phyloP scores from a whole-genome alignment of 2,113 vertebrate genomes.

The Paramisgurnus dabryanus region DNA sequence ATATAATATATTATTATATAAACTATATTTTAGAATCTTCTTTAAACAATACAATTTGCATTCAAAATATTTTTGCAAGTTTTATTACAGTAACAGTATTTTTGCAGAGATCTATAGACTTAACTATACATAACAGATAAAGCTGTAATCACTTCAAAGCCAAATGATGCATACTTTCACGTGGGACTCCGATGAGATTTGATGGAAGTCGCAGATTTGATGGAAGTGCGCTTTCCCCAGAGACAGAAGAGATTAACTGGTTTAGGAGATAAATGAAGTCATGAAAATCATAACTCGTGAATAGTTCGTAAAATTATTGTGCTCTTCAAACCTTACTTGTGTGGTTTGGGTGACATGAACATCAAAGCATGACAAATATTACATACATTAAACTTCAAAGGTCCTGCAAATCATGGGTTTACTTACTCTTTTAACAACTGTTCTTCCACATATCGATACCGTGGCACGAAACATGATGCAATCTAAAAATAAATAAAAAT shows the following conservation, averaged over 20 bases:
- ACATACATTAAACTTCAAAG: background rate
- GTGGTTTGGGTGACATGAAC: background rate
- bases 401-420: background rate
- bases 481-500: background rate
- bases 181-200: conserved; percentile 70
- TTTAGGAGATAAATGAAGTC: conserved; percentile 4
- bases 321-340: too few relatives aligned
- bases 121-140: background rate
- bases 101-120: too few relatives aligned
- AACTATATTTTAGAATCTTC: too few relatives aligned
- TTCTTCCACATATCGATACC: conserved; percentile 53
- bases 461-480: conserved; percentile 64
- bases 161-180: conserved; percentile 60
- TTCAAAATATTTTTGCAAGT: too few relatives aligned
- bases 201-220: conserved; percentile 72
- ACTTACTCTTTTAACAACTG: conserved; percentile 64
- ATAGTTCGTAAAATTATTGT: too few relatives aligned
- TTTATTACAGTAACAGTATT: too few relatives aligned
- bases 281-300: too few relatives aligned
- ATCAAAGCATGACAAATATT: background rate
- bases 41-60: background rate
- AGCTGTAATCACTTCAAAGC: background rate
- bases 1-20: too few relatives aligned
- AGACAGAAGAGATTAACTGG: conserved; percentile 69
- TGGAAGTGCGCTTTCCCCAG: conserved; percentile 63